phyloP scores from a whole-genome alignment of 2,113 vertebrate species.

The Herpailurus yagouaroundi region DNA sequence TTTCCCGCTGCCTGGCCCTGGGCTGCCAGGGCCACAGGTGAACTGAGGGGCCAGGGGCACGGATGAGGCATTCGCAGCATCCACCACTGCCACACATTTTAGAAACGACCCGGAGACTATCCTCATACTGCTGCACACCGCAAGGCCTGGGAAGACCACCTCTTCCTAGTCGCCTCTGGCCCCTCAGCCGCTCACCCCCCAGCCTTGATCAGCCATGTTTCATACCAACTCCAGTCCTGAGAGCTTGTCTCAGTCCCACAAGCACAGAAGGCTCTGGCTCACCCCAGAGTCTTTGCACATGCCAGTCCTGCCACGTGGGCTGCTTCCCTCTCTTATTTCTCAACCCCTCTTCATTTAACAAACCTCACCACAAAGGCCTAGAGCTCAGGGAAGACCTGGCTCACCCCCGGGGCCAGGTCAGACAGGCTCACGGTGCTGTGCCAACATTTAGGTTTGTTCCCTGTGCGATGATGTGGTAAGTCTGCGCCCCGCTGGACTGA shows the following conservation, averaged over 20 bases:
- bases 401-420: background rate
- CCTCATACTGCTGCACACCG: too few relatives aligned
- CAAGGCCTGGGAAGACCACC: background rate
- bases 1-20: background rate
- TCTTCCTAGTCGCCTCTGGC: background rate
- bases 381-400: background rate
- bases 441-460: background rate
- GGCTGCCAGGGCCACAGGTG: background rate
- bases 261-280: background rate
- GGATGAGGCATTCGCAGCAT: fast-evolving
- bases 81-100: too few relatives aligned
- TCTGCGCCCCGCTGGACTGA: background rate
- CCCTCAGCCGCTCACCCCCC: background rate
- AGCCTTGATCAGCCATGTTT: background rate
- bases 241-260: background rate
- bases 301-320: background rate
- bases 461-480: fast-evolving
- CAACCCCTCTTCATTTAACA: background rate
- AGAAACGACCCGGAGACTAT: background rate
- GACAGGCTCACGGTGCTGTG: fast-evolving
- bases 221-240: background rate
- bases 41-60: fast-evolving
- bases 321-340: background rate
- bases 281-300: background rate
- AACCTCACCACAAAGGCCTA: background rate